Percentiles rank a stretch among this genome's conserved stretches.
Evolutionary conservation across 2,113 vertebrate species (phyloP).

Genomic region (Embiotoca jacksoni): DNA sequence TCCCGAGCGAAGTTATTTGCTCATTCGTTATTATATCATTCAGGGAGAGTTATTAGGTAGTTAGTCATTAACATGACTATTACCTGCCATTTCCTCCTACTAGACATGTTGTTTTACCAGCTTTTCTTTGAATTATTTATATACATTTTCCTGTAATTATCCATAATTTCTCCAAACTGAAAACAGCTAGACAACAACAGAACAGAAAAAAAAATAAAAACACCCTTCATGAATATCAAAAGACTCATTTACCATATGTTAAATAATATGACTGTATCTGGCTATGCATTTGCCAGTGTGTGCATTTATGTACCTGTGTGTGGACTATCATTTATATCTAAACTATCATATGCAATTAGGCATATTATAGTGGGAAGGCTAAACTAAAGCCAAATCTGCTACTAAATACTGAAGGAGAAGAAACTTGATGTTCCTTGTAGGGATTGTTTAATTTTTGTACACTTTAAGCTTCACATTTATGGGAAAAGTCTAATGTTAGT

Average conservation of each 20-base stretch:
- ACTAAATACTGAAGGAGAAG: not conserved
- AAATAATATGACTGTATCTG: too few relatives aligned
- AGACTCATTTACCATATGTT: too few relatives aligned
- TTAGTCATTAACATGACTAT: conserved; percentile 6
- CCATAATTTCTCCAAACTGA: conserved; percentile 13
- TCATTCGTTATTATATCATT: conserved; percentile 47
- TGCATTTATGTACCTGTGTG: too few relatives aligned
- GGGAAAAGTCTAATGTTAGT: not conserved
- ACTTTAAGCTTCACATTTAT: not conserved
- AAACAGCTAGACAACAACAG: conserved; percentile 1
- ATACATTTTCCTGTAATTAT: conserved; percentile 14
- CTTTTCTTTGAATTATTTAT: conserved; percentile 1
- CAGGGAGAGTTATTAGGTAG: conserved; percentile 29
- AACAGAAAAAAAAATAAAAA: not conserved
- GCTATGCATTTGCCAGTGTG: too few relatives aligned
- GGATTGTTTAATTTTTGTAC: too few relatives aligned
- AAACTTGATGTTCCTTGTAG: not conserved
- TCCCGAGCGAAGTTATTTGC: conserved; percentile 40
- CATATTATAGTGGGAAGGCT: not conserved
- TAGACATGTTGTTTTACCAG: not conserved
- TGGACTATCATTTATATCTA: not conserved
- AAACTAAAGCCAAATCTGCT: not conserved
- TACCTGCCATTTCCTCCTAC: not conserved
- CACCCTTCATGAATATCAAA: too few relatives aligned
- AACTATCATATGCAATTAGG: not conserved